These are phyloP conservation scores for Chondrosia reniformis DNA, from an alignment of 37 sponge, comb jelly and placozoan species.

Conservation along the genomic window DNA sequence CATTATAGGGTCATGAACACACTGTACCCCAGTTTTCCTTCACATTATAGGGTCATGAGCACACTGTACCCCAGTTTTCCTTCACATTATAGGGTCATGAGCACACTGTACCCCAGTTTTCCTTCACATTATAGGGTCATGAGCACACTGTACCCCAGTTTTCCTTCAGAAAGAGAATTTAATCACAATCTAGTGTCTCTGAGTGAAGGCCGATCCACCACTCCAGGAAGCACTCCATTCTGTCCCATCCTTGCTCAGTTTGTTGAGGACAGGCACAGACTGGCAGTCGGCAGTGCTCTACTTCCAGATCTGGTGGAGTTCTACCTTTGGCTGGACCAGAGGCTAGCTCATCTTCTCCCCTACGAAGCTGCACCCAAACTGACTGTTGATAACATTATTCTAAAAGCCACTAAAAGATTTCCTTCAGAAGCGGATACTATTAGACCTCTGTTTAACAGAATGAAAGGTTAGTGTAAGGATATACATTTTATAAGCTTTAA, in stretches of 20 bases:
- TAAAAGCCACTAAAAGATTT: slow-evolving; percentile 29
- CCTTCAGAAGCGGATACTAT: slow-evolving; percentile 30
- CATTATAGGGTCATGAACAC: no score
- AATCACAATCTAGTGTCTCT: slow-evolving; percentile 46
- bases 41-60: no score
- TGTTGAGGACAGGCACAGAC: slow-evolving; percentile 33
- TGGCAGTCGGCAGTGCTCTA: slow-evolving; percentile 49
- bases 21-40: no score
- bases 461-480: no score
- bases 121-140: slow-evolving; percentile 35
- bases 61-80: no score
- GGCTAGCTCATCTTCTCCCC: slow-evolving; percentile 63
- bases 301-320: slow-evolving; percentile 82
- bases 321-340: slow-evolving; percentile 78
- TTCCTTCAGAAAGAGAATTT: slow-evolving; percentile 60
- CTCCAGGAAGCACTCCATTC: neutral
- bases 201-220: neutral
- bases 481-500: no score
- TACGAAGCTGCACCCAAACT: slow-evolving; percentile 46
- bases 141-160: slow-evolving; percentile 48
- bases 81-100: no score
- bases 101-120: no score
- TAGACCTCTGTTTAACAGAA: slow-evolving; percentile 46
- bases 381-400: slow-evolving; percentile 46
- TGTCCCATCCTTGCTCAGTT: slow-evolving; percentile 44